Conservation (phyloP, 2,113 vertebrate genomes). For the Cynoglossus semilaevis region DNA sequence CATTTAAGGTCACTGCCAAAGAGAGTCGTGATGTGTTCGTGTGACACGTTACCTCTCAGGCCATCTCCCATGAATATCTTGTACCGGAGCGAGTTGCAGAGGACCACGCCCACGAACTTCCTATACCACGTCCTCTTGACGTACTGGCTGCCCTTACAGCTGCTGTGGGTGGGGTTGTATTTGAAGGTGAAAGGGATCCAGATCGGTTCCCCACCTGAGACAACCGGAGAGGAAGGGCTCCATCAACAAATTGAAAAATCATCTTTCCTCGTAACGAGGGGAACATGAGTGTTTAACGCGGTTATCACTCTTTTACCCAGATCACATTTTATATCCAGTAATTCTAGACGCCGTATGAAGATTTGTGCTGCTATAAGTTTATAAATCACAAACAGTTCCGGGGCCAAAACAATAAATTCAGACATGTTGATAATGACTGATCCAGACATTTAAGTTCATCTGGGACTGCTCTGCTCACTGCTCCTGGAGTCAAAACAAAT, state of each 20-base stretch:
- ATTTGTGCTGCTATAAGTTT: background rate
- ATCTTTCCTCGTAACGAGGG: background rate
- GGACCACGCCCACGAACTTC: slow-evolving; percentile 95
- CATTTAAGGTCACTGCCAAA: background rate
- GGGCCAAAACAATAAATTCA: background rate
- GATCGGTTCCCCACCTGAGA: slow-evolving; percentile 93
- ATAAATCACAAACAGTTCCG: background rate
- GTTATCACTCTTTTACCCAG: background rate
- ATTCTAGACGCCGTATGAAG: background rate
- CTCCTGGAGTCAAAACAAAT: slow-evolving; percentile 1
- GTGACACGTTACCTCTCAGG: slow-evolving; percentile 81
- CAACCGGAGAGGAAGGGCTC: background rate
- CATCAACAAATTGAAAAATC: background rate
- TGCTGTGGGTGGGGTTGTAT: slow-evolving; percentile 85
- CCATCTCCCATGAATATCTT: slow-evolving; percentile 98
- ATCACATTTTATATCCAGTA: background rate
- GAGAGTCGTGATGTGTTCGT: background rate
- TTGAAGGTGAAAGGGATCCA: slow-evolving; percentile 95
- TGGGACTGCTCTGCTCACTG: slow-evolving; percentile 1
- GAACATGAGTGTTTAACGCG: background rate
- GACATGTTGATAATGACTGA: slow-evolving; percentile 7
- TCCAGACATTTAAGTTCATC: background rate
- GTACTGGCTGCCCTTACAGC: slow-evolving; percentile 91
- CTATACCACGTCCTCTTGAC: slow-evolving; percentile 97
- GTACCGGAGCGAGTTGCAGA: slow-evolving; percentile 96